phyloP scores from a whole-genome alignment of 2,888 invertebrate species.

The Noctua comes region DNA sequence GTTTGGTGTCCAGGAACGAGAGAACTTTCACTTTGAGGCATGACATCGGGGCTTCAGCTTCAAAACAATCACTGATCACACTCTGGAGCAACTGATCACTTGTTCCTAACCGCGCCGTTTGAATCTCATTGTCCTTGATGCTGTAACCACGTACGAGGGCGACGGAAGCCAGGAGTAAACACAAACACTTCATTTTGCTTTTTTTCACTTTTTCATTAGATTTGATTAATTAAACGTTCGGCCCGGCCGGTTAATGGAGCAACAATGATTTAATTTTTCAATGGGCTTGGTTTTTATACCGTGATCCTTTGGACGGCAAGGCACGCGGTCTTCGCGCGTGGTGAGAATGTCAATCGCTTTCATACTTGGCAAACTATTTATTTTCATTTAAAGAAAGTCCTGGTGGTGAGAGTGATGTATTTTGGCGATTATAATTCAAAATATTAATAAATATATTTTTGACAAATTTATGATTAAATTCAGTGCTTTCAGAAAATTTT shows the following conservation, averaged over 20 bases:
- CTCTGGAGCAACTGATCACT: constrained; percentile 93
- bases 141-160: constrained; percentile 87
- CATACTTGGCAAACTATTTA: constrained; percentile 87
- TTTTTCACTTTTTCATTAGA: constrained; percentile 85
- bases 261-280: constrained; percentile 90
- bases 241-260: constrained; percentile 87
- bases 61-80: constrained; percentile 93
- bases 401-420: constrained; percentile 85
- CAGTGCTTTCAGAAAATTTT: not conserved
- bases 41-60: constrained; percentile 91
- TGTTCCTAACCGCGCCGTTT: constrained; percentile 90
- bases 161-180: constrained; percentile 88
- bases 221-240: constrained; percentile 87
- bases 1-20: constrained; percentile 93
- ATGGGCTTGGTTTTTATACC: constrained; percentile 93
- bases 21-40: constrained; percentile 95
- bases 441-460: constrained; percentile 59
- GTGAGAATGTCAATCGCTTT: constrained; percentile 80
- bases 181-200: constrained; percentile 87
- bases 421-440: constrained; percentile 63
- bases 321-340: constrained; percentile 84
- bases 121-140: constrained; percentile 90
- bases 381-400: constrained; percentile 89
- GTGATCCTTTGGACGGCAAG: constrained; percentile 89
- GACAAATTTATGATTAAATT: not conserved